Evolutionary conservation across 2,888 invertebrate genomes (phyloP), one percentile per base, ranked within the genome.

Genomic region (Brachynemurus nebulosus): DNA sequence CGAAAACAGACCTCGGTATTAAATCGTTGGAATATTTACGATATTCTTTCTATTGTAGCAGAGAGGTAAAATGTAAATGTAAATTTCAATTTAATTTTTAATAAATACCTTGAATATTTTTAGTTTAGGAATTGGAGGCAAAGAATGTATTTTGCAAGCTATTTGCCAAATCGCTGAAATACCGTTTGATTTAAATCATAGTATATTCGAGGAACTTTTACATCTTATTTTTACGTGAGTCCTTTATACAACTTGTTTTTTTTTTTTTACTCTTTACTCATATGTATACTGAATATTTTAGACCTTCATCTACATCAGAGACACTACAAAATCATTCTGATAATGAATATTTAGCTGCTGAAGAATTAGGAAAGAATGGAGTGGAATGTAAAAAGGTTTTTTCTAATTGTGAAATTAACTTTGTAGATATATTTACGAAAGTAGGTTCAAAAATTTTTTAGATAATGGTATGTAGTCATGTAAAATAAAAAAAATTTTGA

Each of bases 131-230:
- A 75, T 54, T 74, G 77, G 73, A 44, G 82, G 81, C 6, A 72
- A 77, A 50, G 73, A 74, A 27, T 86, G 86, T 62, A 61, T 86
- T 52, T 64, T 86, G 50, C 72, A 81, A 53, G 74, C 78, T 51
- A 81, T 86, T 58, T 86, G 86, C 58, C 84, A 86, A 60, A 74
- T 79, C 21, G 78, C 85, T 1, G 72, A 75, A 52, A 65, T 71
- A 48, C 80, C 81, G 40, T 72, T 85, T 55, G 72, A 69, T 52
- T 70, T 74, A 56, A 72, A 73, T 53, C 74, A 74, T 52, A 81
- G 83, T 5, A 66, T 85, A 55, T 67, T 84, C 47, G 78, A 77
- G 18, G 80, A 85, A 67, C 69, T 85, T 57, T 65, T 80, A 51
- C 80, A 82, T 64, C 74, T 81, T 53, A 61, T 85, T 55, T 71